Evolutionary conservation across 2,113 vertebrate species (phyloP), one percentile per base, ranked within the genome.

Genomic region (Sprattus sprattus): DNA sequence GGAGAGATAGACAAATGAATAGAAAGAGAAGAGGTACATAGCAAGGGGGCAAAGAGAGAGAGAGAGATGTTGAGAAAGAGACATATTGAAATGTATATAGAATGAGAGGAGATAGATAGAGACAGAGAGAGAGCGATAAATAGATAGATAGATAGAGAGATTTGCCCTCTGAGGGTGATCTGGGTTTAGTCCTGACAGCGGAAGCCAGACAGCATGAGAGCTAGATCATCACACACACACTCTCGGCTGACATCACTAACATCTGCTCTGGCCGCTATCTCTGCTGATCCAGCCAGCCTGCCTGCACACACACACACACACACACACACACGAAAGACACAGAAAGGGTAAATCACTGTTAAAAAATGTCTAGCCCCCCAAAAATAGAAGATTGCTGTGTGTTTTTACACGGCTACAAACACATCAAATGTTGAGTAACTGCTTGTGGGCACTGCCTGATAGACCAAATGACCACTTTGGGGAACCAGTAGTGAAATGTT

Each of bases 181-280:
- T 25, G 64, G 25, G 64, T 71, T 71, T 60, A 60, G 64, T 71
- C 64, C 10, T 71, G 64, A 32, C 64, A 71, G 57, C 57, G 22
- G 57, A 60, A 71, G 25, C 10, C 64, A 71, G 64, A 7, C 64
- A 71, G 64, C 64, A 25, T 28, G 90, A 15, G 91, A 83, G 45
- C 80, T 88, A 87, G 92, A 87, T 90, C 88, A 89, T 54, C 83
- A 78, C 60, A 71, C 64, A 67, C 64, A 71, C 64, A 71, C 64
- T 32, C 82, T 87, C 82, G 71, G 86, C 87, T 81, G 91, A 89
- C 91, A 88, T 78, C 92, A 90, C 88, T 1, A 89, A 91, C 92
- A 92, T 92, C 92, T 93, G 90, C 92, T 92, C 92, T 91, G 89
- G 92, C 91, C 93, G 93, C 86, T 89, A 28, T 86, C 86, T 85